Evolutionary conservation across 2,113 vertebrate species (phyloP).

Genomic region (Hippocampus comes): DNA sequence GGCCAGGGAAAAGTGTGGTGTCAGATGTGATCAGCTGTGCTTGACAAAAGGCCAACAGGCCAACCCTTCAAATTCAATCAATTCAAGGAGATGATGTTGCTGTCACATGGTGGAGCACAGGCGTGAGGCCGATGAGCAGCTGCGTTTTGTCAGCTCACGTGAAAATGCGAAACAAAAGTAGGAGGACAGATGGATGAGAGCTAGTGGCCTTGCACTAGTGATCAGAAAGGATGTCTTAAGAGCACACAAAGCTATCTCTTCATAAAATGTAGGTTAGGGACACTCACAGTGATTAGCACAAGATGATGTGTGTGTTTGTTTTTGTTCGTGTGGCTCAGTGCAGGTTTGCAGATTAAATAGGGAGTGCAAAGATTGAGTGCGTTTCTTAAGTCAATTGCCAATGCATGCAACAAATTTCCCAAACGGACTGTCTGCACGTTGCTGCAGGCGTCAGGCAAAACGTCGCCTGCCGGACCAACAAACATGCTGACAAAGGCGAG

Average conservation of each 20-base stretch:
- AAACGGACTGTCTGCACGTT: constrained; percentile 21
- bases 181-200: constrained; percentile 4
- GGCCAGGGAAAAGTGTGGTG: constrained; percentile 18
- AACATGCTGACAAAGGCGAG: constrained; percentile 26
- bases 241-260: not conserved
- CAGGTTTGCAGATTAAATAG: constrained; percentile 9
- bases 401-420: not conserved
- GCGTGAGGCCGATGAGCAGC: constrained; percentile 19
- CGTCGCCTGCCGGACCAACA: constrained; percentile 24
- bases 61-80: constrained; percentile 9
- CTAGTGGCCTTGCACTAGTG: not conserved
- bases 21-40: constrained; percentile 54
- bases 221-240: not conserved
- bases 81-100: constrained; percentile 16
- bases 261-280: constrained; percentile 39
- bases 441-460: constrained; percentile 16
- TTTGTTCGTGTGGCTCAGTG: not conserved
- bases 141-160: constrained; percentile 23
- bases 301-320: constrained; percentile 12
- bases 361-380: not conserved
- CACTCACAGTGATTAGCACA: constrained; percentile 32
- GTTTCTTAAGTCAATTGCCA: not conserved
- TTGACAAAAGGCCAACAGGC: constrained; percentile 36
- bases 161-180: not conserved
- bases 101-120: constrained; percentile 20